Percentiles rank a stretch among this genome's conserved stretches.
These are phyloP conservation scores for Pelvicachromis taeniatus DNA, from an alignment of 2,113 vertebrate genomes.

Conservation along the genomic window DNA sequence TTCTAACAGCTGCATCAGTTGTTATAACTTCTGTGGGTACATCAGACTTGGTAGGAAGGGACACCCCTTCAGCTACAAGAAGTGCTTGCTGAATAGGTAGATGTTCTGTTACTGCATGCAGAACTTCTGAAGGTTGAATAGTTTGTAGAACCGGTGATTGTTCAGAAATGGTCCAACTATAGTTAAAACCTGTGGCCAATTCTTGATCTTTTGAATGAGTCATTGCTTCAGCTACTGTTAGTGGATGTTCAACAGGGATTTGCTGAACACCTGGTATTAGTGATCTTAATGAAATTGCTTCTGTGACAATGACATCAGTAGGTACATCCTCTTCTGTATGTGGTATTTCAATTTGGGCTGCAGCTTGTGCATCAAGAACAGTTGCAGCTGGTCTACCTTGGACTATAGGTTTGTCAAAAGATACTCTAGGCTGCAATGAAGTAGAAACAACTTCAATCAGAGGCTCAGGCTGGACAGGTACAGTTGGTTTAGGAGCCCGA, in stretches of 20 bases:
- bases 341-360: conserved; percentile 12
- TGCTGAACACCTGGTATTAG: neutral
- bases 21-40: conserved; percentile 13
- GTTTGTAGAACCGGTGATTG: neutral
- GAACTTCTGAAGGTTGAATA: neutral
- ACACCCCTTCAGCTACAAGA: neutral
- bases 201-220: neutral
- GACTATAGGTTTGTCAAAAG: neutral
- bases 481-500: conserved; percentile 1
- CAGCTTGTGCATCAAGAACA: neutral
- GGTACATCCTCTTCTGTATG: neutral
- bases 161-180: neutral
- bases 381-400: neutral
- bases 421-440: neutral
- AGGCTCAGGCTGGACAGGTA: conserved; percentile 24
- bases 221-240: neutral
- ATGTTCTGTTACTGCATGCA: neutral
- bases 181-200: neutral
- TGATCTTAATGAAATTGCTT: neutral
- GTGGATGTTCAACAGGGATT: conserved; percentile 11
- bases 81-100: neutral
- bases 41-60: neutral
- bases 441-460: conserved; percentile 10
- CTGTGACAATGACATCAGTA: neutral
- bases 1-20: conserved; percentile 9